phyloP scores from a whole-genome alignment of 2,113 vertebrate genomes.

The Daboia siamensis region DNA sequence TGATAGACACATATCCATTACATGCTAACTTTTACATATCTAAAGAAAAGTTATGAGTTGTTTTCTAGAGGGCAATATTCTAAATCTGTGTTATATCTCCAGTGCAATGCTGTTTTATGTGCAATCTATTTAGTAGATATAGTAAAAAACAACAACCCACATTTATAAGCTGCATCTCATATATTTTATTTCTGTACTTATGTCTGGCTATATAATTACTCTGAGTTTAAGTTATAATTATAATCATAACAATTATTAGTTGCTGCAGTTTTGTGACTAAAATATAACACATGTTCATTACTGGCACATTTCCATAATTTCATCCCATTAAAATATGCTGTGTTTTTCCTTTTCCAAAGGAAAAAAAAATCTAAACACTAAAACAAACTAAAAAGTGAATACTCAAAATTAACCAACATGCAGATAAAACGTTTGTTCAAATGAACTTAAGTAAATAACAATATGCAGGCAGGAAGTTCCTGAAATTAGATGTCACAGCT shows the following conservation, averaged over 20 bases:
- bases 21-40: background rate
- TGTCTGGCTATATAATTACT: conserved; percentile 14
- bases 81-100: background rate
- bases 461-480: background rate
- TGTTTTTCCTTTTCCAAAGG: background rate
- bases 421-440: background rate
- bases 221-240: conserved; percentile 19
- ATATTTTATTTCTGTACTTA: conserved; percentile 20
- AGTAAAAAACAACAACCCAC: background rate
- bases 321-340: background rate
- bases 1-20: background rate
- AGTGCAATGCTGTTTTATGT: background rate
- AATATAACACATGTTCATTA: background rate
- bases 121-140: background rate
- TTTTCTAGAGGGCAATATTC: background rate
- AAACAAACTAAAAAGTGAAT: background rate
- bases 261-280: conserved; percentile 20
- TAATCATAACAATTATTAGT: conserved; percentile 15
- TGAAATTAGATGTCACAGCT: background rate
- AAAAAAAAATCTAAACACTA: background rate
- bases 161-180: background rate
- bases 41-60: background rate
- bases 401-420: background rate
- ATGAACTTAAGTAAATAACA: background rate
- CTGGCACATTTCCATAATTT: background rate